These are phyloP conservation scores for Silurus glanis DNA, from an alignment of 2,113 vertebrate species.

Conservation along the genomic window DNA sequence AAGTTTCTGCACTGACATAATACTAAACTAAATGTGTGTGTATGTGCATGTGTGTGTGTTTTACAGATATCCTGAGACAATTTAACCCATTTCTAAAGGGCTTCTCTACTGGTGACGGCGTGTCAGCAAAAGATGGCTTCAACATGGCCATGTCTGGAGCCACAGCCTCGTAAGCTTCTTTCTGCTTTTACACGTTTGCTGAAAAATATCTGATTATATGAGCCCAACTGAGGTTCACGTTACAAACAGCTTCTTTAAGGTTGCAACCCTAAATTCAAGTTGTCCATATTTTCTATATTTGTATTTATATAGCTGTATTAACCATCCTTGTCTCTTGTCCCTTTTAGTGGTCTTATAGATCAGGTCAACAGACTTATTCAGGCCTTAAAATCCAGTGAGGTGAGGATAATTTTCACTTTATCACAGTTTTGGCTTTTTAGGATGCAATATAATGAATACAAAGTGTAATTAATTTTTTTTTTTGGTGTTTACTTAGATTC, in stretches of 20 bases:
- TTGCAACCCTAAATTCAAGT: neutral
- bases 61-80: slow-evolving; percentile 85
- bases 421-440: neutral
- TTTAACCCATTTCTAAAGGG: slow-evolving; percentile 83
- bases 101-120: slow-evolving; percentile 74
- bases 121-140: slow-evolving; percentile 69
- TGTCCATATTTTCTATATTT: neutral
- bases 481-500: neutral
- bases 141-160: slow-evolving; percentile 78
- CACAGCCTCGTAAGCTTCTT: slow-evolving; percentile 69
- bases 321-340: neutral
- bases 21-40: neutral
- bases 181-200: neutral
- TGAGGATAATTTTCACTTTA: slow-evolving; percentile 58
- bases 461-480: neutral
- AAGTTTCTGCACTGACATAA: neutral
- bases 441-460: neutral
- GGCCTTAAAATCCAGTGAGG: slow-evolving; percentile 74
- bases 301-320: neutral
- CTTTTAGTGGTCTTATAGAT: slow-evolving; percentile 73
- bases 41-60: slow-evolving; percentile 23
- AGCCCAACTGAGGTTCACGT: too few relatives aligned
- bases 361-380: slow-evolving; percentile 78
- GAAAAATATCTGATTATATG: neutral
- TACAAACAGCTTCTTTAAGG: neutral